Evolutionary conservation across 2,888 invertebrate genomes (phyloP).

Genomic region (Malachius bipustulatus): DNA sequence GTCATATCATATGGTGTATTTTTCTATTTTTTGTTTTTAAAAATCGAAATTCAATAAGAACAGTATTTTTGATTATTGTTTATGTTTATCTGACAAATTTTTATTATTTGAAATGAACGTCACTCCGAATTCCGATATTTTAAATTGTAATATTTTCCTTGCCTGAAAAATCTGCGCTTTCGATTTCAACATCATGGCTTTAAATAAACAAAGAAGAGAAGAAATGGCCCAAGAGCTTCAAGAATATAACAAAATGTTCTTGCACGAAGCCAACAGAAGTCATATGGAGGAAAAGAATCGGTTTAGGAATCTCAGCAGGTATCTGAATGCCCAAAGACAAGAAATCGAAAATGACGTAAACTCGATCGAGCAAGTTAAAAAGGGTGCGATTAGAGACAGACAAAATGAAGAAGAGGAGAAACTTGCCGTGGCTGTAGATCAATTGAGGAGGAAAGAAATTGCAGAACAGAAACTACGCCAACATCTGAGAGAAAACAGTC

Average conservation of each 20-base stretch:
- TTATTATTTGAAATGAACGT: no score
- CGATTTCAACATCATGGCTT: no score
- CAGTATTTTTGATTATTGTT: no score
- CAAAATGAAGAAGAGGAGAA: conserved; percentile 26
- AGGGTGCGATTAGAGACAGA: conserved; percentile 21
- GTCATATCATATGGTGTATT: no score
- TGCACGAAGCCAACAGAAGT: conserved; percentile 20
- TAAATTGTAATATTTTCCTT: no score
- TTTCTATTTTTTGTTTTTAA: no score
- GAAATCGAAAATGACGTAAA: conserved; percentile 26
- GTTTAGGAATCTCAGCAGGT: conserved; percentile 26
- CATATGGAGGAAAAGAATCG: conserved; percentile 27
- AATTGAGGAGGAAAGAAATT: conserved; percentile 30
- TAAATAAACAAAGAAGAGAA: conserved; percentile 17
- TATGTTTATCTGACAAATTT: no score
- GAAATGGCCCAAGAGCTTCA: conserved; percentile 21
- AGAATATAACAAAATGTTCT: conserved; percentile 19
- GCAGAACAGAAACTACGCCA: conserved; percentile 37
- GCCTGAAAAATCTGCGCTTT: no score
- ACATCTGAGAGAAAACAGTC: conserved; percentile 46
- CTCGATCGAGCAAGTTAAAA: conserved; percentile 18
- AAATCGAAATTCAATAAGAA: no score
- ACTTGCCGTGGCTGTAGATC: conserved; percentile 29
- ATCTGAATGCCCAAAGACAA: conserved; percentile 23
- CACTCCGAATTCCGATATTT: no score